A percentile compares a stretch with the other conserved stretches of the same genome.
Evolutionary conservation across 2,888 invertebrate genomes (phyloP).

Genomic region (Chelonus formosanus): DNA sequence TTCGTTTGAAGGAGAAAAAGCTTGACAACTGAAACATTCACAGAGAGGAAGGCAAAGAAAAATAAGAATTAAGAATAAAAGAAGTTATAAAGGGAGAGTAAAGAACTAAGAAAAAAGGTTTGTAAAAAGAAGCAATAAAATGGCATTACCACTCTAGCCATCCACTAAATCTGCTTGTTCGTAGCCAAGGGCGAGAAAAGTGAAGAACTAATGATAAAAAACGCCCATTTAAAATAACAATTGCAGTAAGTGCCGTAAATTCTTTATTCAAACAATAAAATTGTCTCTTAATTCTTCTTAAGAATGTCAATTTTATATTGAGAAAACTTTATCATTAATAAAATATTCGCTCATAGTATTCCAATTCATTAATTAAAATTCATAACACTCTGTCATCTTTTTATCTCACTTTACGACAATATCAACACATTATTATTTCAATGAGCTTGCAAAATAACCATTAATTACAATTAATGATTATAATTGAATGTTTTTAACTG

Average conservation of each 20-base stretch:
- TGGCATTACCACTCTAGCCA: slow-evolving; percentile 40
- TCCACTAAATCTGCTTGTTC: slow-evolving; percentile 20
- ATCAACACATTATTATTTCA: too few relatives aligned
- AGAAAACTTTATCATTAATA: background rate
- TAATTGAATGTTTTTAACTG: too few relatives aligned
- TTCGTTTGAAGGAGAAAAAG: slow-evolving; percentile 37
- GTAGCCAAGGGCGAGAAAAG: slow-evolving; percentile 18
- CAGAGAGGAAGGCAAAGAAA: slow-evolving; percentile 2
- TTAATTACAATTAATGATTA: too few relatives aligned
- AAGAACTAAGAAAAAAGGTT: slow-evolving; percentile 29
- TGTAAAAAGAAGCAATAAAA: slow-evolving; percentile 35
- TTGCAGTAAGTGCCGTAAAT: slow-evolving; percentile 32
- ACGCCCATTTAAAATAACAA: slow-evolving; percentile 43
- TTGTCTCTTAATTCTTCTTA: background rate
- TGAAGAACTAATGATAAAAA: slow-evolving; percentile 48
- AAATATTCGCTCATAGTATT: background rate
- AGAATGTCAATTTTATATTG: background rate
- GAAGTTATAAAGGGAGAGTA: slow-evolving; percentile 10
- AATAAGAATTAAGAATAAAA: slow-evolving; percentile 4
- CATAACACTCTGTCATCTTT: too few relatives aligned
- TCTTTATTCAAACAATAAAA: background rate
- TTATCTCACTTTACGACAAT: too few relatives aligned
- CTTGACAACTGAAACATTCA: slow-evolving; percentile 9
- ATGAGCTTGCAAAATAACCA: too few relatives aligned
- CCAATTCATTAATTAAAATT: too few relatives aligned